A percentile compares a stretch with the other conserved stretches of the same genome.
These are phyloP conservation scores for Catotricha subobsoleta DNA, from an alignment of 2,888 invertebrate genomes.

Conservation along the genomic window DNA sequence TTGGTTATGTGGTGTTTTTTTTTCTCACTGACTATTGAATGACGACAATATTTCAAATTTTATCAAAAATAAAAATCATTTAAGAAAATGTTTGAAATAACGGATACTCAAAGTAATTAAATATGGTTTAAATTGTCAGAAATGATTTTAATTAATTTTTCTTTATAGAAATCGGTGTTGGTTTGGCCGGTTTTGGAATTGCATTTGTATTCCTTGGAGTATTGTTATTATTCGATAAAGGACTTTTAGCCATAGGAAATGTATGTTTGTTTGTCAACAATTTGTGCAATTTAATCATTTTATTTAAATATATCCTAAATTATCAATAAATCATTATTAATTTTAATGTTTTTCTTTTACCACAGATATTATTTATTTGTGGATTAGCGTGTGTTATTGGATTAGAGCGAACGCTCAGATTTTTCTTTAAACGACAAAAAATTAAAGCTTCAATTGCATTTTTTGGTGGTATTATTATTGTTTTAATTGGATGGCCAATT, in stretches of 20 bases:
- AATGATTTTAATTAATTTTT: conserved; percentile 9
- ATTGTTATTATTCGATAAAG: conserved; percentile 87
- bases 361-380: conserved; percentile 86
- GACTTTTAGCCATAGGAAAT: conserved; percentile 96
- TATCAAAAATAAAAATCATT: neutral
- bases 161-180: conserved; percentile 87
- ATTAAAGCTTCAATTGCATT: conserved; percentile 76
- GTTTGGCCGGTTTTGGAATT: conserved; percentile 88
- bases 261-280: conserved; percentile 41
- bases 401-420: conserved; percentile 81
- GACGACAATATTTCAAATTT: neutral
- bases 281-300: neutral
- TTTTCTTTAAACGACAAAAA: conserved; percentile 96
- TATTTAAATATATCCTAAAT: neutral
- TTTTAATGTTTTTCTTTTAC: conserved; percentile 17
- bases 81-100: conserved; percentile 58
- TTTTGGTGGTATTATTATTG: conserved; percentile 81
- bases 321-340: neutral
- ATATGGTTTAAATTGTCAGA: conserved; percentile 15
- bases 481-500: conserved; percentile 88
- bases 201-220: conserved; percentile 89
- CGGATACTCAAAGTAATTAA: conserved; percentile 63
- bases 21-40: too few species aligned
- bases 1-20: too few species aligned
- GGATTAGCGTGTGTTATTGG: conserved; percentile 95